Base-by-base conservation (phyloP, 2,888 invertebrate species). In the Biston betularia region DNA sequence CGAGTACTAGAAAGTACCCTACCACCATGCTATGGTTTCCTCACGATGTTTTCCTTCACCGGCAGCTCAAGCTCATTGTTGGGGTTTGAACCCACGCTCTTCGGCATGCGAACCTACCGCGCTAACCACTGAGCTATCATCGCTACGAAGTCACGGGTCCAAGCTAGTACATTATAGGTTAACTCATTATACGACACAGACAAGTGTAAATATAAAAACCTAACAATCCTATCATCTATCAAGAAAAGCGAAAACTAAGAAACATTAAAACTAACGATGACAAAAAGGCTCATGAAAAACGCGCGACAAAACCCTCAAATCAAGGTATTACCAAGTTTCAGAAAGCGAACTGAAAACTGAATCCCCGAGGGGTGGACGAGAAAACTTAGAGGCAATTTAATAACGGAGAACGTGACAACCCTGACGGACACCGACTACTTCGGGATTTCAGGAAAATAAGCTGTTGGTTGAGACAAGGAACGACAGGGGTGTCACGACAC, bases 301-400 rank as follows among this genome's bases (percentile, higher is more conserved):
- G 48, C 6, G 55, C 38, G 44, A 55, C 61, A 55, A 66, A 52
- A 53, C 38, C 52, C 38, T 58, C 52, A 59, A 64, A 64, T 64
- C 64, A 64, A 48, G 46, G 42, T 45, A 57, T 15, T 44, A 45
- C 63, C 42, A 54, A 54, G 54, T 33, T 42, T 9, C 54, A 24
- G 33, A 24, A 42, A 34, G 54, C 33, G 54, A 54, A 42, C 54
- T 24, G 33, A 54, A 42, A 54, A 42, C 54, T 54, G 42, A 38
- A 42, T 42, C 54, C 24, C 78, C 82, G 53, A 7, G 8, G 34
- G 57, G 84, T 86, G 6, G 54, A 89, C 89, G 91, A 87, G 89
- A 89, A 91, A 91, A 91, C 83, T 91, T 77, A 48, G 82, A 81
- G 86, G 87, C 89, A 89, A 91, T 91, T 90, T 91, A 90, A 90